These are phyloP conservation scores for Ennomos fuscantarius DNA, from an alignment of 2,888 invertebrate species.

Conservation along the genomic window DNA sequence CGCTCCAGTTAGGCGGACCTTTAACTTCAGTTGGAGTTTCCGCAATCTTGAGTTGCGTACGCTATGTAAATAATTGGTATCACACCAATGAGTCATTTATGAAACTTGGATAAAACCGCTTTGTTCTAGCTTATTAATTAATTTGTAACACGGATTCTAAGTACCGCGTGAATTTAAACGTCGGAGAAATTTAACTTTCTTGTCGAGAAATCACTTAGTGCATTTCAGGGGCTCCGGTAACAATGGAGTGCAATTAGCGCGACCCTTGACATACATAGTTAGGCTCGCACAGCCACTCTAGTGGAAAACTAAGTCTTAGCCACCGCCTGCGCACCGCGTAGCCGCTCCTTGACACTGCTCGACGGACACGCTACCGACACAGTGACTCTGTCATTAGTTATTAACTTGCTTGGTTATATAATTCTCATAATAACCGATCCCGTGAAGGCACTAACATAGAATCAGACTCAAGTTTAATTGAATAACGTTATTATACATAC, in stretches of 20 bases:
- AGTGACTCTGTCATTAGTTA: constrained; percentile 5
- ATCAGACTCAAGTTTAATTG: too few relatives aligned
- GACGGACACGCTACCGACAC: constrained; percentile 43
- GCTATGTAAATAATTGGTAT: constrained; percentile 36
- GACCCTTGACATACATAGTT: constrained; percentile 81
- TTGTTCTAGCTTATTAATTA: constrained; percentile 23
- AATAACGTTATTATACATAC: too few relatives aligned
- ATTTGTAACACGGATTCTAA: neutral
- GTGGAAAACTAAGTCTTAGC: constrained; percentile 76
- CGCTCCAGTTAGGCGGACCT: constrained; percentile 81
- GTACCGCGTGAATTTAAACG: neutral
- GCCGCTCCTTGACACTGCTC: constrained; percentile 48
- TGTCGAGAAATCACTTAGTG: constrained; percentile 50
- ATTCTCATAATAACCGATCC: too few relatives aligned
- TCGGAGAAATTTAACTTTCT: constrained; percentile 42
- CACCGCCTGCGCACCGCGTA: constrained; percentile 54
- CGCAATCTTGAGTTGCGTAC: constrained; percentile 59
- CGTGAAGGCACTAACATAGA: too few relatives aligned
- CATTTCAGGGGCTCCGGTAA: constrained; percentile 72
- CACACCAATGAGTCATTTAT: constrained; percentile 14
- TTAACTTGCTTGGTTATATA: constrained; percentile 1
- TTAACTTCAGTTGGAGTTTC: constrained; percentile 72
- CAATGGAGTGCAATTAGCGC: constrained; percentile 76
- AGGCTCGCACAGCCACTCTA: constrained; percentile 73
- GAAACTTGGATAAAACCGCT: constrained; percentile 24